phyloP scores from a whole-genome alignment of 2,888 invertebrate genomes.

The Pegoplata infirma region DNA sequence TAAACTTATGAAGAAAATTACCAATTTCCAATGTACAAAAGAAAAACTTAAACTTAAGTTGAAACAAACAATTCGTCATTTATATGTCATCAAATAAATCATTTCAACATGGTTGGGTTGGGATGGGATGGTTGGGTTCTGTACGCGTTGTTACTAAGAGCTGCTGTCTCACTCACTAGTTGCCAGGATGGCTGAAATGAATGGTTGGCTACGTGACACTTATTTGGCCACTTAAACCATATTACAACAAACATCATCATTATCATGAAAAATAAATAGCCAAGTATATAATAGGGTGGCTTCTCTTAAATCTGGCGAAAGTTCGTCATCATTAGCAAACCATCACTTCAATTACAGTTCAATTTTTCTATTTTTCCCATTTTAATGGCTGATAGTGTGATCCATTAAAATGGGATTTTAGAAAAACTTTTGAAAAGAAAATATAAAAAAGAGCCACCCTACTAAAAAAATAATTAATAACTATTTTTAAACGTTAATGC shows the following conservation, averaged over 20 bases:
- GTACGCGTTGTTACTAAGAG: too few relatives aligned
- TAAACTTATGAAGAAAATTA: slow-evolving; percentile 17
- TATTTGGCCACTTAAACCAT: slow-evolving; percentile 46
- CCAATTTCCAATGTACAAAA: background rate
- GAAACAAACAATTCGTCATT: slow-evolving; percentile 49
- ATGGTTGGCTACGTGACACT: slow-evolving; percentile 53
- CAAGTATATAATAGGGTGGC: background rate
- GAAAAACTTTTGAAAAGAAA: too few relatives aligned
- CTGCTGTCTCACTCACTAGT: too few relatives aligned
- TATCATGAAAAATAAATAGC: background rate
- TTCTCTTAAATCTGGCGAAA: too few relatives aligned
- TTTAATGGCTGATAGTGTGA: too few relatives aligned
- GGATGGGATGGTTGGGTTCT: too few relatives aligned
- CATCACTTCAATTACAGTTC: too few relatives aligned
- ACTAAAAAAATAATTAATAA: background rate
- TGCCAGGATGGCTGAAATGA: background rate
- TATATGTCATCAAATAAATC: slow-evolving; percentile 56
- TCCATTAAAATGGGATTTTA: too few relatives aligned
- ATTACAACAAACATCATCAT: background rate
- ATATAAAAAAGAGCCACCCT: too few relatives aligned
- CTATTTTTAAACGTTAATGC: background rate
- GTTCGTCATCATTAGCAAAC: too few relatives aligned
- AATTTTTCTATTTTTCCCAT: too few relatives aligned
- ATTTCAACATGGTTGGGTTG: slow-evolving; percentile 44
- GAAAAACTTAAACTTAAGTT: slow-evolving; percentile 25